Base-by-base conservation (phyloP, 2,797 vertebrate species). In the Fistularia tabacaria region DNA sequence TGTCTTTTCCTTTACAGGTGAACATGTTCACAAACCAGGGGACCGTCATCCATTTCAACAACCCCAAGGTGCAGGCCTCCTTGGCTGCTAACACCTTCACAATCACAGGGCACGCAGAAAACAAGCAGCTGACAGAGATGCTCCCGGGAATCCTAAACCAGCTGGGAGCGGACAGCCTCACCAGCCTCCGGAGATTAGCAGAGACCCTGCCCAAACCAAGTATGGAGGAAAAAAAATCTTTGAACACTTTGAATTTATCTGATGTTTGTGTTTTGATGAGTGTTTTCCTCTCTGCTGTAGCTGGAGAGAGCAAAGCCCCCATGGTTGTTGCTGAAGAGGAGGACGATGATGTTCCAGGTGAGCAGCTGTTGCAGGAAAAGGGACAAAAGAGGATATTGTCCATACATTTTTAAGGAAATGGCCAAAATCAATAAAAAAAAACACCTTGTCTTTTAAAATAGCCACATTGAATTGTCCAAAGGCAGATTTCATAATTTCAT, bases 1-100 rank as follows among this genome's bases (percentile, higher is more conserved):
- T 46, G 6, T 3, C 11, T 40, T 38, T 59, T 42, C 39, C 10
- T 7, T 12, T 62, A 1, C 38, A 99, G 97, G 96, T 99, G 59
- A 98, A 98, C 61, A 99, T 98, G 96, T 99, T 99, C 90, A 99
- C 95, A 88, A 98, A 93, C 81, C 94, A 98, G 81, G 97, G 96
- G 59, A 95, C 94, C 77, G 95, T 99, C 69, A 98, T 99, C 86
- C 96, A 98, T 82, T 99, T 99, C 73, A 98, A 98, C 81, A 99
- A 99, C 67, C 97, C 97, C 39, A 98, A 98, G 90, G 97, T 98
- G 62, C 97, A 99, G 86, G 97, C 95, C 13, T 98, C 96, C 38
- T 84, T 99, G 84, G 94, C 95, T 77, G 95, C 96, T 60, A 99
- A 98, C 85, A 98, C 97, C 66, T 99, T 99, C 72, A 97, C 97